Evolutionary conservation across 2,113 vertebrate genomes (phyloP).

Genomic region (Aspiorhynchus laticeps): DNA sequence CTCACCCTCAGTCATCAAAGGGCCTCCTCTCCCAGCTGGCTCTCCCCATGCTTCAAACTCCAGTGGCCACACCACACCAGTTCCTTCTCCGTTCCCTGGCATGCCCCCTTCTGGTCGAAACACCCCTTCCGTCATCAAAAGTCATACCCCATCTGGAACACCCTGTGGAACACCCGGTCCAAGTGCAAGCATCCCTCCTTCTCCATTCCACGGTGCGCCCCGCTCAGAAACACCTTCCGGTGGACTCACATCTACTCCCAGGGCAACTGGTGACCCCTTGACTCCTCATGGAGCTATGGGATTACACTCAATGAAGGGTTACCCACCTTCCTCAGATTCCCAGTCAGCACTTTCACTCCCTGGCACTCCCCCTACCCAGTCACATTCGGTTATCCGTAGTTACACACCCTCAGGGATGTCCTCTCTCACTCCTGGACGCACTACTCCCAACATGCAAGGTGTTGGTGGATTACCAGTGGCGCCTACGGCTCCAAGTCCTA

Average conservation of each 20-base stretch:
- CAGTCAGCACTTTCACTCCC: conserved; percentile 73
- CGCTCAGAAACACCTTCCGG: conserved; percentile 75
- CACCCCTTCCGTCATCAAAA: conserved; percentile 76
- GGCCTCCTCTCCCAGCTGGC: conserved; percentile 58
- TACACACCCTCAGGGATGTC: conserved; percentile 82
- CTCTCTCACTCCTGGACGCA: conserved; percentile 73
- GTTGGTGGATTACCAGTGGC: conserved; percentile 74
- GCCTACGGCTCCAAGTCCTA: conserved; percentile 72
- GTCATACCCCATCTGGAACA: conserved; percentile 76
- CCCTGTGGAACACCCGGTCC: conserved; percentile 77
- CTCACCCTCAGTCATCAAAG: conserved; percentile 79
- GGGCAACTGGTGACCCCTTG: conserved; percentile 67
- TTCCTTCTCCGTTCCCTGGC: conserved; percentile 42
- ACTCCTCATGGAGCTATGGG: conserved; percentile 75
- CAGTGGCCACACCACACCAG: conserved; percentile 66
- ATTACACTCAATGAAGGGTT: conserved; percentile 81
- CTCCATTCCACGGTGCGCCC: conserved; percentile 77
- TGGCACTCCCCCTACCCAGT: conserved; percentile 70
- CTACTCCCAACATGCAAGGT: conserved; percentile 76
- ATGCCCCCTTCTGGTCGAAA: conserved; percentile 62
- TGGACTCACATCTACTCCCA: conserved; percentile 71
- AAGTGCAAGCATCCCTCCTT: conserved; percentile 76
- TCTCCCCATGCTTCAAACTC: conserved; percentile 67
- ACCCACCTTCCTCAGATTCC: conserved; percentile 78
- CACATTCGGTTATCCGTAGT: conserved; percentile 82